Evolutionary conservation across 1,140 invertebrate genomes (phyloP).

Genomic region (Marisa cornuarietis): DNA sequence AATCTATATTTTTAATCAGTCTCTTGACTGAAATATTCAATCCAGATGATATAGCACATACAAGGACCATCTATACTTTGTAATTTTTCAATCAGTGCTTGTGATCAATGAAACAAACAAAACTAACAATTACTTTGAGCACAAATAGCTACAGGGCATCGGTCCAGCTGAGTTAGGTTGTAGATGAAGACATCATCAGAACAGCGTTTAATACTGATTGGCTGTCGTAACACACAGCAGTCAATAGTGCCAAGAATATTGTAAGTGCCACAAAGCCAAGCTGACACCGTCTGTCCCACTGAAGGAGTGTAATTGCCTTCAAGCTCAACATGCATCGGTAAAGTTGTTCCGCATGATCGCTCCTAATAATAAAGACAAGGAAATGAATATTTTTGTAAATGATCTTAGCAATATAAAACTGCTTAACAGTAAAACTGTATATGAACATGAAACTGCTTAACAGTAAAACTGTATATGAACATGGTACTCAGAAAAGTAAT

Average conservation of each 20-base stretch:
- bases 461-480: too few relatives aligned
- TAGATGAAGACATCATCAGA: conserved; percentile 26
- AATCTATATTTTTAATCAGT: background rate
- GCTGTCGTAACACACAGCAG: conserved; percentile 42
- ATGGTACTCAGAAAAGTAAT: too few relatives aligned
- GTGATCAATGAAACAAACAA: too few relatives aligned
- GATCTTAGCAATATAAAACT: too few relatives aligned
- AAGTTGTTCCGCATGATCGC: conserved; percentile 28
- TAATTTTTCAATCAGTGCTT: too few relatives aligned
- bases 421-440: too few relatives aligned
- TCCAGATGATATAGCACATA: conserved; percentile 2
- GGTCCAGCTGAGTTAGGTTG: conserved; percentile 25
- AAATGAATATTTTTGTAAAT: too few relatives aligned
- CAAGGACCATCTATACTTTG: background rate
- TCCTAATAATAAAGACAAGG: conserved; percentile 17
- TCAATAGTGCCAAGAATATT: conserved; percentile 36
- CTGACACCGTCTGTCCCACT: conserved; percentile 13
- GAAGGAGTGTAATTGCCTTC: conserved; percentile 14
- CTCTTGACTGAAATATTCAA: conserved; percentile 3
- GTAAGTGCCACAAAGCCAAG: conserved; percentile 34
- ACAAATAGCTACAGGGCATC: conserved; percentile 40
- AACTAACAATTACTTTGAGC: conserved; percentile 27
- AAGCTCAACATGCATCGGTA: conserved; percentile 27
- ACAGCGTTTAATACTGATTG: conserved; percentile 28
- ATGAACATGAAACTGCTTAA: too few relatives aligned